These are phyloP conservation scores for Burhinus bistriatus DNA, from an alignment of 2,113 vertebrate species.

Conservation along the genomic window DNA sequence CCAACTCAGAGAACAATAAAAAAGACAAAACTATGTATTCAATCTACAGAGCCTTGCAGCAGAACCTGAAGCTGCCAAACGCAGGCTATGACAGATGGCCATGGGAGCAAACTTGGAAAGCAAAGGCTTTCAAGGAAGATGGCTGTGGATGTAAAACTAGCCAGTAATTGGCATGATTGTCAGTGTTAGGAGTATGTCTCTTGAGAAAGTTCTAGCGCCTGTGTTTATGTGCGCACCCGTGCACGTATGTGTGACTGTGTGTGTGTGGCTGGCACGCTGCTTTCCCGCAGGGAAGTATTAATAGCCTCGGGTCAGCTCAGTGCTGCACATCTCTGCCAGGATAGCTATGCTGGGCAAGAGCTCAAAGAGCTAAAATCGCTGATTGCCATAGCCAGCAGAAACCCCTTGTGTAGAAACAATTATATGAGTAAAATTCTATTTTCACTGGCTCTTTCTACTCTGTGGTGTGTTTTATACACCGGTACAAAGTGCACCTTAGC, in stretches of 20 bases:
- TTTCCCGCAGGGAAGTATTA: constrained; percentile 1
- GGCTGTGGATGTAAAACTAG: constrained; percentile 18
- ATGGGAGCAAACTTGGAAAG: constrained; percentile 49
- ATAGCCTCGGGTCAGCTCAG: constrained; percentile 3
- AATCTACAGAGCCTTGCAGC: background rate
- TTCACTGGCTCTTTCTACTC: background rate
- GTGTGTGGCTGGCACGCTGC: background rate
- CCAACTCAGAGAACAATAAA: background rate
- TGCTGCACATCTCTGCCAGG: background rate
- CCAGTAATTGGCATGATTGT: background rate
- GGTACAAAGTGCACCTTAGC: background rate
- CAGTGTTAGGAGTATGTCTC: background rate
- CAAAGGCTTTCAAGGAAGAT: constrained; percentile 53
- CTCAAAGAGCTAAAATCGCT: constrained; percentile 13
- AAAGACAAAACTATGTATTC: background rate
- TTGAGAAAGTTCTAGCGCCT: background rate
- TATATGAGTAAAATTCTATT: background rate
- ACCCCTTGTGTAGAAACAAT: background rate
- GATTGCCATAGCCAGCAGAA: background rate
- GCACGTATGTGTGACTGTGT: background rate
- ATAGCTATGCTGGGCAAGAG: background rate
- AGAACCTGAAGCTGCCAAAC: constrained; percentile 35
- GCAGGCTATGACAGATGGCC: constrained; percentile 50
- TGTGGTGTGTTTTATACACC: background rate
- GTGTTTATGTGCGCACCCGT: background rate